Evolutionary conservation across 2,888 invertebrate genomes (phyloP).

Genomic region (Agrotis clavis): DNA sequence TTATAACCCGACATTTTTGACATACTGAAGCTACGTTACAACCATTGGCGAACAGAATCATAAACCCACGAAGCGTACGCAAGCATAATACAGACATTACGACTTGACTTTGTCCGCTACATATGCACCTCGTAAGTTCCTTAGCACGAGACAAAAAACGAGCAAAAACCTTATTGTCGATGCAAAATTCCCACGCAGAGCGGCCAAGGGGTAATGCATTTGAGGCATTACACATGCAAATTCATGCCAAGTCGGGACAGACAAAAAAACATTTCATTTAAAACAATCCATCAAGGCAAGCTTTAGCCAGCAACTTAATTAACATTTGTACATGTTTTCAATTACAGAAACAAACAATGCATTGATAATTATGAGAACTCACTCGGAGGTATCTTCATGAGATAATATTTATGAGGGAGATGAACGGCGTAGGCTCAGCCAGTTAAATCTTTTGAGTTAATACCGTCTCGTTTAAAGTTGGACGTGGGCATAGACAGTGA

Average conservation of each 20-base stretch:
- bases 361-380: slow-evolving; percentile 67
- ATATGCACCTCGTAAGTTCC: slow-evolving; percentile 69
- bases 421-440: slow-evolving; percentile 3
- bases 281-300: slow-evolving; percentile 85
- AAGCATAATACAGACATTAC: slow-evolving; percentile 67
- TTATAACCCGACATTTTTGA: slow-evolving; percentile 25
- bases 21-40: slow-evolving; percentile 30
- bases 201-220: slow-evolving; percentile 81
- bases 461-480: background rate
- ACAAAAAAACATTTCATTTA: slow-evolving; percentile 81
- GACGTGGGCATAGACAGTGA: background rate
- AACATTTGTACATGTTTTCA: slow-evolving; percentile 81
- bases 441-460: slow-evolving; percentile 20
- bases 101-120: slow-evolving; percentile 62
- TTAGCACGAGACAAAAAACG: slow-evolving; percentile 84
- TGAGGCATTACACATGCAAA: slow-evolving; percentile 86
- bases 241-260: slow-evolving; percentile 80
- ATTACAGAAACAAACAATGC: slow-evolving; percentile 87
- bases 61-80: slow-evolving; percentile 47
- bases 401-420: slow-evolving; percentile 56
- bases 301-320: slow-evolving; percentile 86
- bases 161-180: slow-evolving; percentile 74
- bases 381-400: slow-evolving; percentile 51
- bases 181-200: slow-evolving; percentile 82
- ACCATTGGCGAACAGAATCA: slow-evolving; percentile 34